Percentiles rank a stretch among this genome's conserved stretches.
These are phyloP conservation scores for Ahaetulla prasina DNA, from an alignment of 2,113 vertebrate genomes.

Conservation along the genomic window DNA sequence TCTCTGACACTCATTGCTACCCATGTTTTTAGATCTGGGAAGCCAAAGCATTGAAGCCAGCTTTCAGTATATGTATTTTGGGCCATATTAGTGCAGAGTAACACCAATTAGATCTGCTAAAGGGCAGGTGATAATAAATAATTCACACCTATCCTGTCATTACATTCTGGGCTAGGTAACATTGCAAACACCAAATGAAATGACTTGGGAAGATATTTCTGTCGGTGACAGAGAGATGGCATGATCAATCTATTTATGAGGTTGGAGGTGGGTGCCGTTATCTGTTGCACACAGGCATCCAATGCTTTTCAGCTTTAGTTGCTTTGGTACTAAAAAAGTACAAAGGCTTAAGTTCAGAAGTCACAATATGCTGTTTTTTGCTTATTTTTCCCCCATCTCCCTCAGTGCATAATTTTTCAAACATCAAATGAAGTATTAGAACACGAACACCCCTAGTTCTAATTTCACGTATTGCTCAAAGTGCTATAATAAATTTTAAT, in stretches of 20 bases:
- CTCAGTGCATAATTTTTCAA: not conserved
- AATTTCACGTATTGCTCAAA: not conserved
- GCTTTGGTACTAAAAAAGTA: not conserved
- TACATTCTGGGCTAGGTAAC: not conserved
- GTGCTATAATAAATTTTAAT: not conserved
- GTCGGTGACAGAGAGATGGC: not conserved
- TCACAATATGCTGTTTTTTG: not conserved
- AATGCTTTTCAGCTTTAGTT: not conserved
- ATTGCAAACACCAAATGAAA: slow-evolving; percentile 15
- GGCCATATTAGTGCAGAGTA: slow-evolving; percentile 26
- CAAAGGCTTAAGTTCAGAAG: not conserved
- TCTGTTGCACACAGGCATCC: not conserved
- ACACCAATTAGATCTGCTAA: slow-evolving; percentile 29
- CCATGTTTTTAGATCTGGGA: not conserved
- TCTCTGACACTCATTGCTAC: not conserved
- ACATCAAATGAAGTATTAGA: not conserved
- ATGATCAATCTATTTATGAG: not conserved
- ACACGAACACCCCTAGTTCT: too few species aligned
- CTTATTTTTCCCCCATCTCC: not conserved
- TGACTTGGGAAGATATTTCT: slow-evolving; percentile 13
- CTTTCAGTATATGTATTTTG: slow-evolving; percentile 37
- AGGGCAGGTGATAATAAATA: slow-evolving; percentile 45
- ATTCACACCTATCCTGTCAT: slow-evolving; percentile 43
- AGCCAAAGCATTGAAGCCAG: not conserved
- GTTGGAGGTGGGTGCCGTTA: not conserved